Percentiles rank a stretch among this genome's conserved stretches.
Conservation (phyloP, 2,888 invertebrate genomes). For the Meta bourneti region DNA sequence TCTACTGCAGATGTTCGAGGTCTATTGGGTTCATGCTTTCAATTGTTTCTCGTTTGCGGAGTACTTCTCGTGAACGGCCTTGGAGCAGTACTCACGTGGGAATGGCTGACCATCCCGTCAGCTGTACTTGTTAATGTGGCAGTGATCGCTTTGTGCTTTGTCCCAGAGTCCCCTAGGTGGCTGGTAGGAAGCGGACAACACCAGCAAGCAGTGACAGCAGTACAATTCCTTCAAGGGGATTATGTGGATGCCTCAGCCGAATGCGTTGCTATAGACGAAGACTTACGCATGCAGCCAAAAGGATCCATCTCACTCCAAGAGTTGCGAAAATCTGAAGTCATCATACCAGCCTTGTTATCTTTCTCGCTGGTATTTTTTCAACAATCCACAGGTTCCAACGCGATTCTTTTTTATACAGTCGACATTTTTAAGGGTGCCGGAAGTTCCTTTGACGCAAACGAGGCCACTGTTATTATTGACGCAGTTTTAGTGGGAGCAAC, state of each 20-base stretch:
- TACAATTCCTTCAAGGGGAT: slow-evolving; percentile 63
- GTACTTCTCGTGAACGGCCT: slow-evolving; percentile 71
- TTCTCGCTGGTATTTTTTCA: slow-evolving; percentile 81
- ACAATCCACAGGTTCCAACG: slow-evolving; percentile 81
- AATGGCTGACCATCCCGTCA: slow-evolving; percentile 64
- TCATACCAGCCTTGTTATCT: slow-evolving; percentile 79
- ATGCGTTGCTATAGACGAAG: slow-evolving; percentile 64
- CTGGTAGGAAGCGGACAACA: slow-evolving; percentile 60
- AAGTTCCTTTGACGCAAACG: slow-evolving; percentile 77
- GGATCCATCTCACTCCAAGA: slow-evolving; percentile 43
- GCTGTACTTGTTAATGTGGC: slow-evolving; percentile 40
- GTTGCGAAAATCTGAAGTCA: slow-evolving; percentile 39
- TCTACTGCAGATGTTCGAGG: slow-evolving; percentile 77
- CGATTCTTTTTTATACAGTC: slow-evolving; percentile 81
- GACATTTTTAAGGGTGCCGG: slow-evolving; percentile 80
- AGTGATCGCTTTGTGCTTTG: slow-evolving; percentile 57
- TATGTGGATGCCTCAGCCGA: slow-evolving; percentile 57
- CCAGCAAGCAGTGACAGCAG: slow-evolving; percentile 63
- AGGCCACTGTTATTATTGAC: slow-evolving; percentile 80
- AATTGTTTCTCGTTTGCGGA: slow-evolving; percentile 76
- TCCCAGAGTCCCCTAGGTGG: slow-evolving; percentile 78
- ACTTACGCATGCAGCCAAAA: slow-evolving; percentile 55
- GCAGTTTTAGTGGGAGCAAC: slow-evolving; percentile 81
- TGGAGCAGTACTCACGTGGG: slow-evolving; percentile 74
- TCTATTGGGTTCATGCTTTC: slow-evolving; percentile 77